A percentile compares a stretch with the other conserved stretches of the same genome.
Conservation (phyloP, 2,888 invertebrate species). For the Drosophila setosimentum region DNA sequence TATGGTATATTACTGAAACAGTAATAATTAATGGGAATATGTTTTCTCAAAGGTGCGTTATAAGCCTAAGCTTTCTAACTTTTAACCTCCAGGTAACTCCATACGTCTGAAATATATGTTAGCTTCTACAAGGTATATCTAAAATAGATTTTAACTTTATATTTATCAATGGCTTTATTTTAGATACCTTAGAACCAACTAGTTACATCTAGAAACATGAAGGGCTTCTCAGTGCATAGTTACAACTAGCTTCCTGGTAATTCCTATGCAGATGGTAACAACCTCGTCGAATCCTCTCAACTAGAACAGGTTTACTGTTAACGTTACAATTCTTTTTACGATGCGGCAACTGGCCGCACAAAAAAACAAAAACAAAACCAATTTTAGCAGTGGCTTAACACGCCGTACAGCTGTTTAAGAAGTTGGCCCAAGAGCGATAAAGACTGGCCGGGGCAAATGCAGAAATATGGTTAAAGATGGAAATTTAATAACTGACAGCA, state of each 20-base stretch:
- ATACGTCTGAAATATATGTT: background rate
- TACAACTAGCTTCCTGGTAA: constrained; percentile 1
- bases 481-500: constrained; percentile 67
- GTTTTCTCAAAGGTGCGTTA: background rate
- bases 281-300: background rate
- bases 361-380: constrained; percentile 25
- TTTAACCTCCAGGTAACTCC: background rate
- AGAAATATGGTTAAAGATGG: constrained; percentile 54
- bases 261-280: constrained; percentile 2
- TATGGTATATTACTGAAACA: background rate
- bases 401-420: constrained; percentile 36
- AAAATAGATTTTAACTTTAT: background rate
- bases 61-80: background rate
- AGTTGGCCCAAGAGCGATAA: constrained; percentile 32
- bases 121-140: background rate
- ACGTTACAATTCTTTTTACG: constrained; percentile 54
- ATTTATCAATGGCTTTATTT: background rate
- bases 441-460: constrained; percentile 10
- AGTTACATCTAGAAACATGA: background rate
- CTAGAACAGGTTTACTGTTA: constrained; percentile 13
- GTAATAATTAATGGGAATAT: background rate
- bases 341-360: constrained; percentile 30
- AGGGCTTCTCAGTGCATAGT: background rate
- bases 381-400: constrained; percentile 27
- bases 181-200: background rate